Percentiles rank a stretch among this genome's conserved stretches.
phyloP scores from a whole-genome alignment of 2,797 vertebrate species.

The Siniperca obscura region DNA sequence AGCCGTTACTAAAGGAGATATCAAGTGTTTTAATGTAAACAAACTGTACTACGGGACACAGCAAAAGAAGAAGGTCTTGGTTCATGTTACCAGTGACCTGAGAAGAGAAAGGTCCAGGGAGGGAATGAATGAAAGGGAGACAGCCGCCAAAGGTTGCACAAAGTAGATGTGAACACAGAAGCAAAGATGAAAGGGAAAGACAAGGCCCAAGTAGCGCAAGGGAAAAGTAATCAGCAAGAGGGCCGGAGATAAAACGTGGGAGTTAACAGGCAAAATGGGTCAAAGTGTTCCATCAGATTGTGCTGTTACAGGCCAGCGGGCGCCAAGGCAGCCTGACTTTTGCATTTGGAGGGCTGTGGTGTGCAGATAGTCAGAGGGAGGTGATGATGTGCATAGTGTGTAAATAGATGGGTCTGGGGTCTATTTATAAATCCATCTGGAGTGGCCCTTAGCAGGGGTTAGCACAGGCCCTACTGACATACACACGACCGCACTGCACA shows the following conservation, averaged over 20 bases:
- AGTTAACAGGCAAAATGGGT: conserved; percentile 44
- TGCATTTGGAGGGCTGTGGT: conserved; percentile 56
- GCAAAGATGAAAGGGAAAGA: conserved; percentile 46
- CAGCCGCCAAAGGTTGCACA: background rate
- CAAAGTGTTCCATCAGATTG: conserved; percentile 63
- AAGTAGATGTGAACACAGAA: conserved; percentile 24
- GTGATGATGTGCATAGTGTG: conserved; percentile 85
- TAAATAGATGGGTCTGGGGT: conserved; percentile 82
- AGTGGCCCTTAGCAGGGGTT: conserved; percentile 80
- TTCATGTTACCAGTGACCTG: conserved; percentile 15
- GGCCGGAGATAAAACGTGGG: conserved; percentile 27
- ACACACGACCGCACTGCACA: conserved; percentile 49
- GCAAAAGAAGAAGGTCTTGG: background rate
- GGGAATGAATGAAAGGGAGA: background rate
- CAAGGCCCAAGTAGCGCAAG: conserved; percentile 18
- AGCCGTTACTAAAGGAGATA: conserved; percentile 31
- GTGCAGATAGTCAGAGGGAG: conserved; percentile 75
- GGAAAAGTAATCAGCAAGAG: conserved; percentile 30
- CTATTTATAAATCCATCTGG: conserved; percentile 87
- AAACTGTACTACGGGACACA: background rate
- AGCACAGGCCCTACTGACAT: conserved; percentile 66
- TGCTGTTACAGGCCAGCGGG: conserved; percentile 59
- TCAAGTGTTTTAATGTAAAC: conserved; percentile 40
- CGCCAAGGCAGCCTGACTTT: conserved; percentile 64
- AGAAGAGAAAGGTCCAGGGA: conserved; percentile 10